A percentile compares a stretch with the other conserved stretches of the same genome.
These are phyloP conservation scores for Drosophila azteca DNA, from an alignment of 1,140 invertebrate species.

Conservation along the genomic window DNA sequence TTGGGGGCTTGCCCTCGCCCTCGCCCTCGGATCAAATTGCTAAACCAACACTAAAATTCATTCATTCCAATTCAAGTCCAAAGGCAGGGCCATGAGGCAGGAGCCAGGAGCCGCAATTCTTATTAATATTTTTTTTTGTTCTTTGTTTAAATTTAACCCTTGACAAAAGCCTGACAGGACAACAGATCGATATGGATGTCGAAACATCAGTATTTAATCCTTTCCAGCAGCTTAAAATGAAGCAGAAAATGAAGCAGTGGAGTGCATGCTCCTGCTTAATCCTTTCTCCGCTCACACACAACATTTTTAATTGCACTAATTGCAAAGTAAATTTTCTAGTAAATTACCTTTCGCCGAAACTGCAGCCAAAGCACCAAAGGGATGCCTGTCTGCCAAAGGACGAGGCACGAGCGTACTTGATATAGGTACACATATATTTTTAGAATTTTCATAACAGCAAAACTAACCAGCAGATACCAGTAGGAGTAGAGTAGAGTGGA, in stretches of 20 bases:
- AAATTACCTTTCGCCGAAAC: slow-evolving; percentile 70
- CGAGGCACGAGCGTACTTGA: slow-evolving; percentile 33
- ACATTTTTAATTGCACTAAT: slow-evolving; percentile 77
- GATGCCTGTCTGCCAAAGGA: slow-evolving; percentile 16
- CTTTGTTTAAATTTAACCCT: slow-evolving; percentile 41
- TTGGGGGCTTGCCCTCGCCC: slow-evolving; percentile 24
- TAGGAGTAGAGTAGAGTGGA: neutral
- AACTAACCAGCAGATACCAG: slow-evolving; percentile 42
- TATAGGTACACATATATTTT: slow-evolving; percentile 79
- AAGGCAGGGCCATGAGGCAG: slow-evolving; percentile 1
- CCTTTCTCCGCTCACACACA: slow-evolving; percentile 9
- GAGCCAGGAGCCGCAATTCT: slow-evolving; percentile 38
- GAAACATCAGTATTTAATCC: slow-evolving; percentile 23
- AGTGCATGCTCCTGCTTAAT: too few relatives aligned
- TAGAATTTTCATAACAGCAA: slow-evolving; percentile 73
- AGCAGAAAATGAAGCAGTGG: too few relatives aligned
- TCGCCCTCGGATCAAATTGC: slow-evolving; percentile 67
- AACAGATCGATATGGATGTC: slow-evolving; percentile 33
- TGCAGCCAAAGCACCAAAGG: slow-evolving; percentile 39
- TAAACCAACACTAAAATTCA: slow-evolving; percentile 57
- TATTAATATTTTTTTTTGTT: slow-evolving; percentile 61
- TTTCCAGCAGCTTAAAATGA: slow-evolving; percentile 16
- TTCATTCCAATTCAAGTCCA: slow-evolving; percentile 25
- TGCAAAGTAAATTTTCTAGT: slow-evolving; percentile 82
- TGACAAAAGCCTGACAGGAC: slow-evolving; percentile 7